Conservation (phyloP, 2,797 vertebrate genomes). For the Aulostomus chinensis region DNA sequence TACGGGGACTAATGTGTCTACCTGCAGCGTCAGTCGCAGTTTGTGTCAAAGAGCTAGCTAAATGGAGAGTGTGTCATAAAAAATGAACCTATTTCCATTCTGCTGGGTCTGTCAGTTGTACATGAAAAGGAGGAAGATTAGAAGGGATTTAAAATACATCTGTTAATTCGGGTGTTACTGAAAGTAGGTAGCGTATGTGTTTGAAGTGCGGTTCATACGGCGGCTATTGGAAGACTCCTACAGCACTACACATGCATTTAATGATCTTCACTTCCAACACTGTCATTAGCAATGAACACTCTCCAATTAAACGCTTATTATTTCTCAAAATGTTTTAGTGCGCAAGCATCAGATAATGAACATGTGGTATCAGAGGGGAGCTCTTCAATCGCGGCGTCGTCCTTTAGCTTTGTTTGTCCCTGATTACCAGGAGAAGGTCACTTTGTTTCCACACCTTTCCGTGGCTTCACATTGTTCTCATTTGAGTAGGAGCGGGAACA, state of each 20-base stretch:
- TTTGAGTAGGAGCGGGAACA: slow-evolving; percentile 62
- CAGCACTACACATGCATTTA: slow-evolving; percentile 43
- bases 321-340: slow-evolving; percentile 39
- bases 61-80: slow-evolving; percentile 36
- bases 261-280: slow-evolving; percentile 48
- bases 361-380: slow-evolving; percentile 16
- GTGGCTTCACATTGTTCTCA: slow-evolving; percentile 57
- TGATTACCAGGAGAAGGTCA: slow-evolving; percentile 45
- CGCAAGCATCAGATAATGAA: slow-evolving; percentile 48
- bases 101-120: slow-evolving; percentile 29
- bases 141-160: slow-evolving; percentile 63
- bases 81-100: slow-evolving; percentile 43
- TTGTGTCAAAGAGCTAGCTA: slow-evolving; percentile 13
- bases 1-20: neutral
- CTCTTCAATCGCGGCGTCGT: slow-evolving; percentile 17
- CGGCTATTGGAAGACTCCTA: slow-evolving; percentile 32
- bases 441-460: slow-evolving; percentile 61
- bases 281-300: slow-evolving; percentile 44
- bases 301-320: slow-evolving; percentile 52
- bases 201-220: slow-evolving; percentile 63
- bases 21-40: neutral
- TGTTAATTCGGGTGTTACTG: slow-evolving; percentile 61
- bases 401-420: slow-evolving; percentile 6
- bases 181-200: slow-evolving; percentile 46
- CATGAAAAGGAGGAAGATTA: slow-evolving; percentile 56